A percentile compares a stretch with the other conserved stretches of the same genome.
Conservation (phyloP, 2,113 vertebrate species). For the Rana temporaria region DNA sequence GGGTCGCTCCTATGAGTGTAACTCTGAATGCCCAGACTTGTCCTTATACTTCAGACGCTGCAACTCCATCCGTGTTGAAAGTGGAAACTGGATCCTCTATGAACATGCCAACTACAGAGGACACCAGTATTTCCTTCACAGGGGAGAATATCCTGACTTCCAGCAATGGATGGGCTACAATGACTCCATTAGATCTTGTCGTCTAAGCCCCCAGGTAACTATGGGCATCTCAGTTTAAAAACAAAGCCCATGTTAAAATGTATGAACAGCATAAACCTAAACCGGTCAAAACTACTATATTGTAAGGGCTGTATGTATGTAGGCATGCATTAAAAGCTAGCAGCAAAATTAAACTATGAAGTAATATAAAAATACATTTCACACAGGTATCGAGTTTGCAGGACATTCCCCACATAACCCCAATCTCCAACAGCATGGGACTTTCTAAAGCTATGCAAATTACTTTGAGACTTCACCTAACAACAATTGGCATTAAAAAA, state of each 20-base stretch:
- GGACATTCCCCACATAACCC: no score
- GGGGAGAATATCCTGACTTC: constrained; percentile 76
- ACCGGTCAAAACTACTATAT: not conserved
- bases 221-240: not conserved
- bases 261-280: no score
- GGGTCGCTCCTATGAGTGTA: constrained; percentile 41
- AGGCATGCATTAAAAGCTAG: not conserved
- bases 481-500: no score
- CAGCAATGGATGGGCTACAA: constrained; percentile 77
- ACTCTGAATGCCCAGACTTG: constrained; percentile 34
- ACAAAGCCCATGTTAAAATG: not conserved
- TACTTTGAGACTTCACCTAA: no score
- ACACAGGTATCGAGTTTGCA: no score
- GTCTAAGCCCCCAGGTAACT: constrained; percentile 37
- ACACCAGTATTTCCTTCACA: constrained; percentile 76
- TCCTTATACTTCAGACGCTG: constrained; percentile 35
- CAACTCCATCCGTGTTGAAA: constrained; percentile 76
- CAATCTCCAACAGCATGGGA: no score
- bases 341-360: no score
- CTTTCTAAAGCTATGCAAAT: no score
- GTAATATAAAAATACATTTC: no score
- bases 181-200: constrained; percentile 54
- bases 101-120: constrained; percentile 80
- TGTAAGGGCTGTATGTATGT: not conserved
- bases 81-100: constrained; percentile 80